Conservation (phyloP, 1,140 invertebrate genomes). For the Armadillidium nasatum region DNA sequence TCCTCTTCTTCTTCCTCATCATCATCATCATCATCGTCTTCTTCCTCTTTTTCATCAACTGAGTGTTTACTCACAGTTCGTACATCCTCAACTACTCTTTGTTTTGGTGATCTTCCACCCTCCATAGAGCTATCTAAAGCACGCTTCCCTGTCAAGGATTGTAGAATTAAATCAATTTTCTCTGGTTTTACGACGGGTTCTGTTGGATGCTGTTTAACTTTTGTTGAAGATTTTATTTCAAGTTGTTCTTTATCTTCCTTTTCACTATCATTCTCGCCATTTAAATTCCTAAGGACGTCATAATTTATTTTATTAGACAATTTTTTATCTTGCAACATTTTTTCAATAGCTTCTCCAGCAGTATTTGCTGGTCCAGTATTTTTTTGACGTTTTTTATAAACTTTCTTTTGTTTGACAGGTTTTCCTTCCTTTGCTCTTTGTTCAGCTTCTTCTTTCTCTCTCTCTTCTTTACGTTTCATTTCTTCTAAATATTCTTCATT, state of each 20-base stretch:
- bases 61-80: neutral
- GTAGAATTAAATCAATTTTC: conserved; percentile 28
- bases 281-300: conserved; percentile 82
- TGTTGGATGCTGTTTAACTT: conserved; percentile 33
- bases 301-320: conserved; percentile 97
- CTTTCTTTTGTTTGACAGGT: conserved; percentile 58
- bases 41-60: conserved; percentile 21
- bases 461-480: conserved; percentile 61
- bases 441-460: conserved; percentile 64
- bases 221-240: conserved; percentile 34
- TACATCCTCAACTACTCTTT: neutral
- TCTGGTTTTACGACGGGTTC: conserved; percentile 33
- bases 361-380: conserved; percentile 61
- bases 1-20: conserved; percentile 59
- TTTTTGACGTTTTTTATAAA: conserved; percentile 56
- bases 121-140: conserved; percentile 26
- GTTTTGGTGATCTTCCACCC: conserved; percentile 16
- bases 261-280: conserved; percentile 51
- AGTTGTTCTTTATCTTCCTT: conserved; percentile 43
- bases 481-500: conserved; percentile 47
- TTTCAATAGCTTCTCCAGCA: conserved; percentile 88
- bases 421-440: conserved; percentile 52
- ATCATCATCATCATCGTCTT: conserved; percentile 32
- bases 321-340: conserved; percentile 89
- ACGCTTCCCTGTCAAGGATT: conserved; percentile 30